These are phyloP conservation scores for Stratiolaelaps scimitus DNA, from an alignment of 1,140 invertebrate species.

Conservation along the genomic window DNA sequence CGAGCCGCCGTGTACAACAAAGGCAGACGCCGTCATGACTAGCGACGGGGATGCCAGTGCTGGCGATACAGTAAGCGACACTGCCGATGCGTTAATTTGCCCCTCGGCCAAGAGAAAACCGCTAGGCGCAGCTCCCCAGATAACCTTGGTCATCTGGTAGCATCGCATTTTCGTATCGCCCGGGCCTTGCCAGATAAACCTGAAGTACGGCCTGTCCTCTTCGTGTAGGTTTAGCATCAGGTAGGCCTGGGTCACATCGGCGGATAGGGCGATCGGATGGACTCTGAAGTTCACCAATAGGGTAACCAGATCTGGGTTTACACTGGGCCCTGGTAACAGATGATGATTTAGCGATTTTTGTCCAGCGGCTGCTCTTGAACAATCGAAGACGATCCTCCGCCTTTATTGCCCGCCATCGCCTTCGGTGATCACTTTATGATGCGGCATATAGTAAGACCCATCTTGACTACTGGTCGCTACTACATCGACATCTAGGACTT, in stretches of 20 bases:
- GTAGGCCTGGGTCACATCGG: too few relatives aligned
- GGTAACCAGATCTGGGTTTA: not conserved
- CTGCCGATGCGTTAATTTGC: too few relatives aligned
- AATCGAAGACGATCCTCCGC: conserved; percentile 1
- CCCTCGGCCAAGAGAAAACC: too few relatives aligned
- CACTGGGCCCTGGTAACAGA: not conserved
- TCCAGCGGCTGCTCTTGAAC: not conserved
- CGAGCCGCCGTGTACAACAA: not conserved
- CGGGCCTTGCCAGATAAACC: not conserved
- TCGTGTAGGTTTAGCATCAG: not conserved
- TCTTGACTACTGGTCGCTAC: not conserved
- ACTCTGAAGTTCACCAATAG: not conserved
- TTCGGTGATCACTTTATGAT: not conserved
- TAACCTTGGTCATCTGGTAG: too few relatives aligned
- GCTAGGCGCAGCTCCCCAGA: too few relatives aligned
- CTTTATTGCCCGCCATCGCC: not conserved
- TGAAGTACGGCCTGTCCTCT: not conserved
- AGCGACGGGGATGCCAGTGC: not conserved
- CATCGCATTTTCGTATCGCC: too few relatives aligned
- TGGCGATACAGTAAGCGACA: not conserved
- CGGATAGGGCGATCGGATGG: not conserved
- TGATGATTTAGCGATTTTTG: not conserved
- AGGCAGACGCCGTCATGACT: conserved; percentile 5
- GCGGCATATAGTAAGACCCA: not conserved
- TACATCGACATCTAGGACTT: not conserved